A percentile compares a stretch with the other conserved stretches of the same genome.
Evolutionary conservation across 2,888 invertebrate genomes (phyloP).

Genomic region (Thereva nobilitata): DNA sequence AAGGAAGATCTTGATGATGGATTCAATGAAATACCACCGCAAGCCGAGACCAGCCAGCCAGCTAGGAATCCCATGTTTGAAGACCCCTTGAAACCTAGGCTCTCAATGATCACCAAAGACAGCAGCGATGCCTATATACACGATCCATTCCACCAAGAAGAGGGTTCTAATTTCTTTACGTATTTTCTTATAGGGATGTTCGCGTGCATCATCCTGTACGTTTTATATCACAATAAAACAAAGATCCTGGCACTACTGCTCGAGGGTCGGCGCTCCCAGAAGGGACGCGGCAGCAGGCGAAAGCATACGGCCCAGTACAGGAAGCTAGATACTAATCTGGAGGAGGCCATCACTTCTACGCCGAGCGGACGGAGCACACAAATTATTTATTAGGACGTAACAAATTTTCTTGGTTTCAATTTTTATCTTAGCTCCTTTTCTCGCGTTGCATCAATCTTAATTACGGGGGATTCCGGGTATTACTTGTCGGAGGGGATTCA

Average conservation of each 20-base stretch:
- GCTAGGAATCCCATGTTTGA: background rate
- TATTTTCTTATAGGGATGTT: slow-evolving; percentile 69
- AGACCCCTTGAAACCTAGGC: background rate
- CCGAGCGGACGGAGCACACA: slow-evolving; percentile 44
- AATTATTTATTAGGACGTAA: slow-evolving; percentile 45
- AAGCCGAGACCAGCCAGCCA: slow-evolving; percentile 7
- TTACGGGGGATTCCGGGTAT: too few relatives aligned
- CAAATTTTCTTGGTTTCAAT: slow-evolving; percentile 1
- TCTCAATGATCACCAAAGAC: background rate
- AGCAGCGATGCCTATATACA: slow-evolving; percentile 3
- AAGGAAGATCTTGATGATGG: slow-evolving; percentile 3
- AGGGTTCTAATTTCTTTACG: slow-evolving; percentile 69
- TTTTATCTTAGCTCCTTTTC: too few relatives aligned
- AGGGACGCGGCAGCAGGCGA: slow-evolving; percentile 51
- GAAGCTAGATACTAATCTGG: slow-evolving; percentile 68
- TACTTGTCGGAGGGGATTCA: too few relatives aligned
- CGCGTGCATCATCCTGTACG: slow-evolving; percentile 65
- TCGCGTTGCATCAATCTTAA: too few relatives aligned
- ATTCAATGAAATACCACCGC: background rate
- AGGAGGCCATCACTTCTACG: slow-evolving; percentile 67
- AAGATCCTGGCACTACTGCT: slow-evolving; percentile 69
- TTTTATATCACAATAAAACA: slow-evolving; percentile 68
- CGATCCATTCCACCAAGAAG: slow-evolving; percentile 56
- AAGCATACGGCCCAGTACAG: slow-evolving; percentile 68
- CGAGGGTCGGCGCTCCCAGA: slow-evolving; percentile 61